phyloP scores from a whole-genome alignment of 2,113 vertebrate species.

The Tupaia tana region DNA sequence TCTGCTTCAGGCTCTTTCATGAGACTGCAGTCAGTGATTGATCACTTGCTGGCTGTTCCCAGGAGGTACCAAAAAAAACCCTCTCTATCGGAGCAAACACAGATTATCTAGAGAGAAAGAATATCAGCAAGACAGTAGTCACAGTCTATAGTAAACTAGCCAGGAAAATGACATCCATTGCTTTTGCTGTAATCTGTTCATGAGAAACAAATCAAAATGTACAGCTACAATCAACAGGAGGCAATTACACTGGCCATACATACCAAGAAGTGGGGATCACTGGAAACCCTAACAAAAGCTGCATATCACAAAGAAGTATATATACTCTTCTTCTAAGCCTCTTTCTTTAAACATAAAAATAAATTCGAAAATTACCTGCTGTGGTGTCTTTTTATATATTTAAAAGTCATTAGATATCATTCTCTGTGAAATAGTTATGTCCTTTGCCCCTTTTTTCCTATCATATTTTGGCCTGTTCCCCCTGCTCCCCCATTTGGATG shows the following conservation, averaged over 20 bases:
- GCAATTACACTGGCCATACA: neutral
- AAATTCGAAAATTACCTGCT: neutral
- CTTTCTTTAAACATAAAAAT: neutral
- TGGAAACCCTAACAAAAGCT: neutral
- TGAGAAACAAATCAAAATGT: neutral
- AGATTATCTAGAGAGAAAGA: neutral
- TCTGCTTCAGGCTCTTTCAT: neutral
- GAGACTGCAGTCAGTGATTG: neutral
- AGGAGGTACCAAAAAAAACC: neutral
- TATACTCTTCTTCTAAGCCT: neutral
- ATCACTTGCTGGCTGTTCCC: neutral
- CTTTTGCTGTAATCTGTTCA: neutral
- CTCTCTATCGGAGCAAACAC: neutral
- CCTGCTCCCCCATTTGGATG: neutral
- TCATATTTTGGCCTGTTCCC: neutral
- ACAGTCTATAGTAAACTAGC: neutral
- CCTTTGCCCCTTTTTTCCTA: neutral
- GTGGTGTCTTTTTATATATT: neutral
- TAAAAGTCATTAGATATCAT: neutral
- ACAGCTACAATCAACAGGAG: neutral
- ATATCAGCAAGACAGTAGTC: neutral
- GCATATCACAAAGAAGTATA: neutral
- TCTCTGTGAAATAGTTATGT: neutral
- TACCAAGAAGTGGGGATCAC: neutral
- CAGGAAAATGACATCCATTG: neutral